These are phyloP conservation scores for Grallaria varia DNA, from an alignment of 2,113 vertebrate genomes.

Conservation along the genomic window DNA sequence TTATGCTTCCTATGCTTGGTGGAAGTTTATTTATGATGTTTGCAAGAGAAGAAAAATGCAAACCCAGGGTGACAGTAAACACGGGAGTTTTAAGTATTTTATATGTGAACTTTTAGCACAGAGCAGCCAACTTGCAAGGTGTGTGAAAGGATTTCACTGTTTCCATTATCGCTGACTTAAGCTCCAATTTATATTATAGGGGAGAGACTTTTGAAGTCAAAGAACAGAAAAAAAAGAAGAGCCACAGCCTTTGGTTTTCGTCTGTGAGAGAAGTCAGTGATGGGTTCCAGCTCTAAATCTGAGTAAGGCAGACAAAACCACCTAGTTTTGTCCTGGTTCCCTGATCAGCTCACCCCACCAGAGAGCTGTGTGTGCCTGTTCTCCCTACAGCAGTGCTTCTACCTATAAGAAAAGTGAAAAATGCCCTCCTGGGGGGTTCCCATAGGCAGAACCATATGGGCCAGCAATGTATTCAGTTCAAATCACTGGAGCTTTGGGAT, in stretches of 20 bases:
- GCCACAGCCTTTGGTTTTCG: background rate
- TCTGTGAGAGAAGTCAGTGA: background rate
- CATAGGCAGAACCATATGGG: background rate
- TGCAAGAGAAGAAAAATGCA: background rate
- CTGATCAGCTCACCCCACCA: background rate
- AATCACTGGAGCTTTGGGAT: background rate
- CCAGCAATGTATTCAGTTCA: background rate
- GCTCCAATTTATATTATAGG: background rate
- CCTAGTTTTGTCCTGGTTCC: background rate
- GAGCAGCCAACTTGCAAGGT: background rate
- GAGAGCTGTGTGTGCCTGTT: background rate
- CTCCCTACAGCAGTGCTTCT: background rate
- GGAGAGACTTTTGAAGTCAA: background rate
- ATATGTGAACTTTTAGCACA: background rate
- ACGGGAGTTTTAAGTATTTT: background rate
- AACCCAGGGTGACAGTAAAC: background rate
- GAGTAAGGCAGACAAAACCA: background rate
- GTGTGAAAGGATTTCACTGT: background rate
- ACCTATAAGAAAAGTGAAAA: background rate
- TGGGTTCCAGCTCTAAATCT: background rate
- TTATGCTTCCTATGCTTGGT: background rate
- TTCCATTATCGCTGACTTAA: background rate
- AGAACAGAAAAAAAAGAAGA: background rate
- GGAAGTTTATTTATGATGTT: background rate
- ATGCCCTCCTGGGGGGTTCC: accelerated